phyloP scores from a whole-genome alignment of 2,797 vertebrate genomes.

The Sebastes dallii region DNA sequence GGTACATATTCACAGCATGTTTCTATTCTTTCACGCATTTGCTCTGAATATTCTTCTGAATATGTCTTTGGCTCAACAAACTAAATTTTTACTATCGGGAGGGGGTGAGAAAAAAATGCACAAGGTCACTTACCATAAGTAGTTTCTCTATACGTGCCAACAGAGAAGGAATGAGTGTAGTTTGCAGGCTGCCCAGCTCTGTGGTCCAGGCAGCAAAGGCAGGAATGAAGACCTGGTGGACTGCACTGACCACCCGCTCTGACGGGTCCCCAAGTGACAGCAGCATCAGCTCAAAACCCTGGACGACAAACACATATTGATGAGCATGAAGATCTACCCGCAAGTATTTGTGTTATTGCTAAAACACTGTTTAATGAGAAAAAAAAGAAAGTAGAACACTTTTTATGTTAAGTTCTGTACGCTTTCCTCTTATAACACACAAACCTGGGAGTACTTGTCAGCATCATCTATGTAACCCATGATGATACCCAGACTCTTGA shows the following conservation, averaged over 20 bases:
- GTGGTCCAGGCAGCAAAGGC: slow-evolving; percentile 98
- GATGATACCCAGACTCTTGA: slow-evolving; percentile 97
- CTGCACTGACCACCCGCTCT: slow-evolving; percentile 94
- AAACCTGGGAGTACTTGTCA: slow-evolving; percentile 97
- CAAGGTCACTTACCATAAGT: slow-evolving; percentile 83
- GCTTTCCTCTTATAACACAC: not conserved
- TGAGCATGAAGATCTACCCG: not conserved
- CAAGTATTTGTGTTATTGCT: not conserved
- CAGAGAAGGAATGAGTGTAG: slow-evolving; percentile 93
- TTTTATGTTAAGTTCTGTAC: not conserved
- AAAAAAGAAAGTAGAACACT: not conserved
- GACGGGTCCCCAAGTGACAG: slow-evolving; percentile 96
- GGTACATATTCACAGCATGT: not conserved
- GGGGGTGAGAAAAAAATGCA: too few species aligned
- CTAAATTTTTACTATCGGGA: not conserved
- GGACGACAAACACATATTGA: slow-evolving; percentile 3
- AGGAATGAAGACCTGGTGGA: slow-evolving; percentile 98
- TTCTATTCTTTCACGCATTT: not conserved
- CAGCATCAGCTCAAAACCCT: slow-evolving; percentile 97
- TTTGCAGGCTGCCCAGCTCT: slow-evolving; percentile 92
- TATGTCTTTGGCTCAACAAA: not conserved
- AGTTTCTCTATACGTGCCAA: slow-evolving; percentile 95
- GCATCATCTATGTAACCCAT: slow-evolving; percentile 98
- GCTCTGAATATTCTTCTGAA: not conserved
- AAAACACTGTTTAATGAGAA: not conserved